phyloP scores from a whole-genome alignment of 1,140 invertebrate species.

The Matsumurasca onukii region DNA sequence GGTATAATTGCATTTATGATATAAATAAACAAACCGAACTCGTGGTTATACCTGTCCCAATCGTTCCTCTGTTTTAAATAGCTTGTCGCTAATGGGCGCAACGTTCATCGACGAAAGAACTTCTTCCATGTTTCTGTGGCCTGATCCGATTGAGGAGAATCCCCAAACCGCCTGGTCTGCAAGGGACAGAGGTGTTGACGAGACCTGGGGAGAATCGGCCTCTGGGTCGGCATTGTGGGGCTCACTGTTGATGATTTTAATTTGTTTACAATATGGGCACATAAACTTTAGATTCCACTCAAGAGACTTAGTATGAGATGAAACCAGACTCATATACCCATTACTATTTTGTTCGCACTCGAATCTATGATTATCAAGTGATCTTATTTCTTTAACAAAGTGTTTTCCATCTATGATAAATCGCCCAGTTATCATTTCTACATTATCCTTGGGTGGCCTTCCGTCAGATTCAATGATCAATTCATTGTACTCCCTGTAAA shows the following conservation, averaged over 20 bases:
- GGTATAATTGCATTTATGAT: neutral
- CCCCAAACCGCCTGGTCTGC: conserved; percentile 27
- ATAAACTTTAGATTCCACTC: conserved; percentile 25
- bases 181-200: conserved; percentile 18
- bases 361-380: conserved; percentile 24
- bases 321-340: conserved; percentile 17
- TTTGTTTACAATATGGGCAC: conserved; percentile 17
- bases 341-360: conserved; percentile 24
- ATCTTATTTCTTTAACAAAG: conserved; percentile 23
- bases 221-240: too few species aligned
- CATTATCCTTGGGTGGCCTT: conserved; percentile 22
- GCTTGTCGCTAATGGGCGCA: conserved; percentile 14
- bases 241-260: conserved; percentile 11
- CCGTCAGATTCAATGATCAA: conserved; percentile 10
- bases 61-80: conserved; percentile 25
- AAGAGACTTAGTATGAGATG: conserved; percentile 5
- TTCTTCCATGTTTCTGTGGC: conserved; percentile 30
- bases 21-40: neutral
- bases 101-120: conserved; percentile 23
- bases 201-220: too few species aligned
- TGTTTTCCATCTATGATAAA: conserved; percentile 26
- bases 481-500: conserved; percentile 2
- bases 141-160: conserved; percentile 26
- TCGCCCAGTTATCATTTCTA: conserved; percentile 24
- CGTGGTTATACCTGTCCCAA: conserved; percentile 16